These are phyloP conservation scores for Echiichthys vipera DNA, from an alignment of 2,797 vertebrate species.

Conservation along the genomic window DNA sequence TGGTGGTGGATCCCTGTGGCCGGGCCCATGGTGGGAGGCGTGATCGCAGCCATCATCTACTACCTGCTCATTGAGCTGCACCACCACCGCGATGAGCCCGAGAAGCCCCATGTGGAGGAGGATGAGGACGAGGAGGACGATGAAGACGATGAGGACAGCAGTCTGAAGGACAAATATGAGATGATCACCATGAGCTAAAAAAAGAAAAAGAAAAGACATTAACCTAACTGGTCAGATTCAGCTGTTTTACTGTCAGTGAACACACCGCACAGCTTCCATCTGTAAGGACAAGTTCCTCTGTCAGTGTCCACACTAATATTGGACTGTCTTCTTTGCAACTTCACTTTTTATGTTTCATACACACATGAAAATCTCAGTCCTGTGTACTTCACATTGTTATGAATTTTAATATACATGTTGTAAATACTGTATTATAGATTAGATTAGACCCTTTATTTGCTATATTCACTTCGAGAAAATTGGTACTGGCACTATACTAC, in stretches of 20 bases:
- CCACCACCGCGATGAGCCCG: constrained; percentile 73
- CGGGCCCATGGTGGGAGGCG: constrained; percentile 91
- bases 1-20: constrained; percentile 98
- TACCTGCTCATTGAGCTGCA: constrained; percentile 92
- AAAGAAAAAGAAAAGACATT: constrained; percentile 31
- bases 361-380: constrained; percentile 30
- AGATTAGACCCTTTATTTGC: constrained; percentile 25
- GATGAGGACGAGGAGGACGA: constrained; percentile 80
- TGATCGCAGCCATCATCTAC: constrained; percentile 89
- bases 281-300: constrained; percentile 34
- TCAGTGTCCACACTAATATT: constrained; percentile 17
- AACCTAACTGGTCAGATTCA: constrained; percentile 12
- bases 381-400: constrained; percentile 22
- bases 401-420: constrained; percentile 43
- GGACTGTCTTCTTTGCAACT: constrained; percentile 20
- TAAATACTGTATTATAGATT: constrained; percentile 69
- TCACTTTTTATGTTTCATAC: constrained; percentile 33
- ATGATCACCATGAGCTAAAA: constrained; percentile 88
- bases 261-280: constrained; percentile 33
- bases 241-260: constrained; percentile 35
- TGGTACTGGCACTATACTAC: background rate
- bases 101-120: constrained; percentile 70
- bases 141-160: constrained; percentile 83
- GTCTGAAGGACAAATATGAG: constrained; percentile 90
- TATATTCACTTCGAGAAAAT: background rate